Percentiles rank a stretch among this genome's conserved stretches.
phyloP scores from a whole-genome alignment of 2,113 vertebrate species.

The Merops nubicus region DNA sequence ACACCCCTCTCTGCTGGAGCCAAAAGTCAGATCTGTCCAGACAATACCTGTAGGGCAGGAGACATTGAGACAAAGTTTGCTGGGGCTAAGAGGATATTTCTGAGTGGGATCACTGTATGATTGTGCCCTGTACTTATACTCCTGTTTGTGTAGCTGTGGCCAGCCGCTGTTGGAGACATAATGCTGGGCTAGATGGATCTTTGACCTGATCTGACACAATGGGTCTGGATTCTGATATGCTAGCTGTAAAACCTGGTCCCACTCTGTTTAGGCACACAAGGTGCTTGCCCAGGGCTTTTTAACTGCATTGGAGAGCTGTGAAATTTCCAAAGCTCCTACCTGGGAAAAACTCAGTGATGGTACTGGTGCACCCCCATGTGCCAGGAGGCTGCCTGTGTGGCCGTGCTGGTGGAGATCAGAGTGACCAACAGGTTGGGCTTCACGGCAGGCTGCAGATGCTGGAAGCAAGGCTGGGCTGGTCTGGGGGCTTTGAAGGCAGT shows the following conservation, averaged over 20 bases:
- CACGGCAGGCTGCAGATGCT: not conserved
- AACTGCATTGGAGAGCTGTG: not conserved
- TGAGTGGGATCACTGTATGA: not conserved
- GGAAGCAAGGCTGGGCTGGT: not conserved
- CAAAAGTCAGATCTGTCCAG: not conserved
- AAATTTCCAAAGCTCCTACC: not conserved
- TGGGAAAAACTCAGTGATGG: not conserved
- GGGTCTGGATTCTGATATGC: not conserved
- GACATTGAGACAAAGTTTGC: not conserved
- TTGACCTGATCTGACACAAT: not conserved
- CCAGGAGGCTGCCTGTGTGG: not conserved
- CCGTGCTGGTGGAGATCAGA: accelerated
- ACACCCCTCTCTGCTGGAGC: not conserved
- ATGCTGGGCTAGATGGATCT: not conserved
- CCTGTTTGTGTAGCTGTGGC: not conserved
- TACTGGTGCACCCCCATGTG: accelerated
- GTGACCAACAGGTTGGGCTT: accelerated
- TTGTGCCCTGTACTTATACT: not conserved
- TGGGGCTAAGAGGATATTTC: not conserved
- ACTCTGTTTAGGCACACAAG: not conserved
- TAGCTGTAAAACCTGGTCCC: not conserved
- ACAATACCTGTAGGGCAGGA: not conserved
- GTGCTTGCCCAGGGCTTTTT: not conserved
- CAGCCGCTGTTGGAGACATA: not conserved
- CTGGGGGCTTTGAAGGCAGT: not conserved